Evolutionary conservation across 1,140 invertebrate genomes (phyloP).

Genomic region (Penaeus indicus): DNA sequence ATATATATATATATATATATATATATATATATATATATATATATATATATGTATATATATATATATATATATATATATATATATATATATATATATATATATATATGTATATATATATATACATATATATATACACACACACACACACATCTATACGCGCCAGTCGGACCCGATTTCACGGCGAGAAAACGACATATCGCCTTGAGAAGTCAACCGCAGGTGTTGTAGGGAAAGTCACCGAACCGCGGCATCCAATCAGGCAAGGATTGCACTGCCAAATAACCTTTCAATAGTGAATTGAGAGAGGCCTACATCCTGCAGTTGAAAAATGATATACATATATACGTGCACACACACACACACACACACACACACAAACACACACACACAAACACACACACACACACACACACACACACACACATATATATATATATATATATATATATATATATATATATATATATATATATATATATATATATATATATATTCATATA

Average conservation of each 20-base stretch:
- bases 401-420: too few species aligned
- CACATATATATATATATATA: too few species aligned
- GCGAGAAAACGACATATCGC: background rate
- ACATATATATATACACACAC: constrained; percentile 10
- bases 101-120: constrained; percentile 10
- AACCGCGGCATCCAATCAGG: background rate
- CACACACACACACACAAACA: too few species aligned
- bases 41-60: constrained; percentile 12
- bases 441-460: too few species aligned
- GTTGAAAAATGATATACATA: too few species aligned
- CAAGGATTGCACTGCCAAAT: background rate
- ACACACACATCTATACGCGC: background rate
- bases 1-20: constrained; percentile 22
- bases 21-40: background rate
- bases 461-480: too few species aligned
- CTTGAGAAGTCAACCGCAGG: background rate
- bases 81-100: constrained; percentile 21
- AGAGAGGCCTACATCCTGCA: too few species aligned
- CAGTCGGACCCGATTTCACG: background rate
- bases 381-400: too few species aligned
- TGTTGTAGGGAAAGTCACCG: too few species aligned
- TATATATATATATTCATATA: too few species aligned
- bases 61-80: constrained; percentile 28
- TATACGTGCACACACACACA: too few species aligned
- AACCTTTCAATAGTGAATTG: background rate